phyloP scores from a whole-genome alignment of 2,113 vertebrate species.

The Leptodactylus fuscus region DNA sequence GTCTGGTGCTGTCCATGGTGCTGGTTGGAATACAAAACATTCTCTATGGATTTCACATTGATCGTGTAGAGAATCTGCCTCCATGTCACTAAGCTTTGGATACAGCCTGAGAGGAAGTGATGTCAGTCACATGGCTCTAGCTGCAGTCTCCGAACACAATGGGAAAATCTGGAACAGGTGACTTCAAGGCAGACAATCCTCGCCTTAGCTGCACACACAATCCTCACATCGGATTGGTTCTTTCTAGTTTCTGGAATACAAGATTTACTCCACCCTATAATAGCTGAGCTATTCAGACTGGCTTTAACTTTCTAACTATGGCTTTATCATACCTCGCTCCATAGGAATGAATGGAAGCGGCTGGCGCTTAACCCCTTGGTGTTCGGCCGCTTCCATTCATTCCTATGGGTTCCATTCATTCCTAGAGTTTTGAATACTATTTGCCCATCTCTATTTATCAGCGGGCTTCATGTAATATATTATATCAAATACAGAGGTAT shows the following conservation, averaged over 20 bases:
- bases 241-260: background rate
- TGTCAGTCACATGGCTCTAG: background rate
- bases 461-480: background rate
- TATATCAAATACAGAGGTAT: background rate
- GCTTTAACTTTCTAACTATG: background rate
- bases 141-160: background rate
- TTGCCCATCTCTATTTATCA: too few relatives aligned
- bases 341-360: too few relatives aligned
- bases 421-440: too few relatives aligned
- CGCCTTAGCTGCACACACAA: background rate
- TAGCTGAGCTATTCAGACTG: background rate
- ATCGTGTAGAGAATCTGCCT: background rate
- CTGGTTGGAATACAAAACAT: slow-evolving; percentile 11
- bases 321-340: too few relatives aligned
- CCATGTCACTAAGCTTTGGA: background rate
- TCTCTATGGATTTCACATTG: background rate
- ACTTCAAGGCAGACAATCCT: slow-evolving; percentile 4
- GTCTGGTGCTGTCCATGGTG: slow-evolving; percentile 36
- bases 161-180: background rate
- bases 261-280: background rate
- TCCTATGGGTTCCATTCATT: too few relatives aligned
- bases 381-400: too few relatives aligned
- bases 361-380: too few relatives aligned
- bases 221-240: background rate
- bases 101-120: background rate